These are phyloP conservation scores for Equus przewalskii DNA, from an alignment of 2,113 vertebrate species.

Conservation along the genomic window DNA sequence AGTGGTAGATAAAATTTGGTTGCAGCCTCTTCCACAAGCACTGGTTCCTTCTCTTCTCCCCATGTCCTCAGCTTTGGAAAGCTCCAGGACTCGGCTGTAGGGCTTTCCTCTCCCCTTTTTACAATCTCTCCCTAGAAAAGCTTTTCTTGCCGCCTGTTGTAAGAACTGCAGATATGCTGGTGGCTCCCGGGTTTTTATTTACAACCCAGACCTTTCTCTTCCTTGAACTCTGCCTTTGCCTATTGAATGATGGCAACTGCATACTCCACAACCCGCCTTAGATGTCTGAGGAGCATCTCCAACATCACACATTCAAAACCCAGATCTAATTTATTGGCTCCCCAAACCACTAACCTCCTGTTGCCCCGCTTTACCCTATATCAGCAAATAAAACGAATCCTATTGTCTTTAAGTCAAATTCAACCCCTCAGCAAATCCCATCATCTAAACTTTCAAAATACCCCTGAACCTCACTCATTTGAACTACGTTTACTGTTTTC, in stretches of 20 bases:
- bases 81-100: fast-evolving
- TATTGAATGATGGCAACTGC: not conserved
- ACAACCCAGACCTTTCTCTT: not conserved
- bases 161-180: not conserved
- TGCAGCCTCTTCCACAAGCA: fast-evolving
- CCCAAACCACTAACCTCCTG: not conserved
- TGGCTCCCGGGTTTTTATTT: not conserved
- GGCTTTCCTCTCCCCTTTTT: not conserved
- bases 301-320: not conserved
- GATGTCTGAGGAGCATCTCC: not conserved
- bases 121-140: not conserved
- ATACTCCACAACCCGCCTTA: not conserved
- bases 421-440: not conserved
- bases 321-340: not conserved
- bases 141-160: not conserved
- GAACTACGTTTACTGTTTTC: not conserved
- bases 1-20: not conserved
- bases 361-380: not conserved
- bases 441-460: not conserved
- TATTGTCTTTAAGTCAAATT: not conserved
- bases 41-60: not conserved
- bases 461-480: not conserved
- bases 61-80: not conserved
- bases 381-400: not conserved
- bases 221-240: not conserved